phyloP scores from a whole-genome alignment of 2,797 vertebrate species.

The Lemur catta region DNA sequence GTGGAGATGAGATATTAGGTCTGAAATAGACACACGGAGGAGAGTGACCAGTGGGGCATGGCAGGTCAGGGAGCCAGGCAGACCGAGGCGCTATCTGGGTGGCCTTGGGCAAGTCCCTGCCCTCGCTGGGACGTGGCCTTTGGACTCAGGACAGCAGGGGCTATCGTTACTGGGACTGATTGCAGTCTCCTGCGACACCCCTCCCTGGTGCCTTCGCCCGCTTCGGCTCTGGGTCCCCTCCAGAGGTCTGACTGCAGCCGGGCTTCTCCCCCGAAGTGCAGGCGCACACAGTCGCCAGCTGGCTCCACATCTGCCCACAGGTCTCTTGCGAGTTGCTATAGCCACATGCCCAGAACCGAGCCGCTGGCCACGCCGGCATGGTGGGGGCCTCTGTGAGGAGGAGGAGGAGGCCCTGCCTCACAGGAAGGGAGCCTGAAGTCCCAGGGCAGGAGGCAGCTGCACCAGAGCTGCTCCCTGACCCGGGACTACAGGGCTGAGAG shows the following conservation, averaged over 20 bases:
- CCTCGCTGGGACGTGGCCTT: background rate
- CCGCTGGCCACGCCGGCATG: background rate
- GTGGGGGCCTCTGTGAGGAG: background rate
- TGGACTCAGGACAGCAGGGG: fast-evolving
- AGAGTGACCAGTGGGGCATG: fast-evolving
- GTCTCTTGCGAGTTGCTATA: fast-evolving
- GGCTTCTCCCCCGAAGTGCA: background rate
- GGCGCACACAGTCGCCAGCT: fast-evolving
- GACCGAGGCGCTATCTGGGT: background rate
- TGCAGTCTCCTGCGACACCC: no score
- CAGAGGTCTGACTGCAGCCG: background rate
- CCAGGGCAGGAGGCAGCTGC: fast-evolving
- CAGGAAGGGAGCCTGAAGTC: background rate
- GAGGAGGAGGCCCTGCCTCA: background rate
- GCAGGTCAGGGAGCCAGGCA: background rate
- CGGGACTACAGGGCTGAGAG: fast-evolving
- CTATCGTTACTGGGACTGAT: background rate
- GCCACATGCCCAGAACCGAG: background rate
- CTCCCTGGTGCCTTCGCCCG: background rate
- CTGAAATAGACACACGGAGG: background rate
- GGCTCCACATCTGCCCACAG: no score
- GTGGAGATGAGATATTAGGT: background rate
- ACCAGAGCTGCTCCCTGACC: background rate
- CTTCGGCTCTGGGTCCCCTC: background rate
- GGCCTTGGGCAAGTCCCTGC: background rate